Percentiles rank a stretch among this genome's conserved stretches.
Conservation (phyloP, 2,888 invertebrate genomes). For the Cabera pusaria region DNA sequence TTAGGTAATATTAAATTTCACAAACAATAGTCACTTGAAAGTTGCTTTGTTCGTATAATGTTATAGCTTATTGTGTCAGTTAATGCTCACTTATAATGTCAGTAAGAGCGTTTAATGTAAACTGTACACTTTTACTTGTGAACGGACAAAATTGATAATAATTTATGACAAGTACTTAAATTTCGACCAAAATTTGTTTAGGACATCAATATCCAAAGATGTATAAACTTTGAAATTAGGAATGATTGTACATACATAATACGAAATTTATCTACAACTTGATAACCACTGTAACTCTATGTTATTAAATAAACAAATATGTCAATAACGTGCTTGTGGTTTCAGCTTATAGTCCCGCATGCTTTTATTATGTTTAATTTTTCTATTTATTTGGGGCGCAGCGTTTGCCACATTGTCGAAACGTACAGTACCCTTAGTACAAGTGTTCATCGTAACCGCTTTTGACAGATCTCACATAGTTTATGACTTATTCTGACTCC, state of each 20-base stretch:
- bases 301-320: constrained; percentile 75
- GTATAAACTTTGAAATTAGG: constrained; percentile 12
- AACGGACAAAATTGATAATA: no score
- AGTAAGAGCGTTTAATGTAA: no score
- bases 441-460: no score
- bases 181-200: constrained; percentile 20
- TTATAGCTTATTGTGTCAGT: no score
- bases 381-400: constrained; percentile 55
- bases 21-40: no score
- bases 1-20: no score
- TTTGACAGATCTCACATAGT: no score
- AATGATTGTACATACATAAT: constrained; percentile 22
- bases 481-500: no score
- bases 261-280: constrained; percentile 13
- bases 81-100: no score
- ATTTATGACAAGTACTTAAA: constrained; percentile 3
- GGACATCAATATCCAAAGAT: constrained; percentile 10
- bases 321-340: constrained; percentile 76
- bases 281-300: constrained; percentile 50
- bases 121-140: no score
- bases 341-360: constrained; percentile 79
- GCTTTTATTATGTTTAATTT: constrained; percentile 61
- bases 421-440: no score
- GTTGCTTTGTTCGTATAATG: no score
- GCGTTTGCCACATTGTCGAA: constrained; percentile 43